Percentiles rank a stretch among this genome's conserved stretches.
Evolutionary conservation across 2,113 vertebrate species (phyloP).

Genomic region (Phrynosoma platyrhinos): DNA sequence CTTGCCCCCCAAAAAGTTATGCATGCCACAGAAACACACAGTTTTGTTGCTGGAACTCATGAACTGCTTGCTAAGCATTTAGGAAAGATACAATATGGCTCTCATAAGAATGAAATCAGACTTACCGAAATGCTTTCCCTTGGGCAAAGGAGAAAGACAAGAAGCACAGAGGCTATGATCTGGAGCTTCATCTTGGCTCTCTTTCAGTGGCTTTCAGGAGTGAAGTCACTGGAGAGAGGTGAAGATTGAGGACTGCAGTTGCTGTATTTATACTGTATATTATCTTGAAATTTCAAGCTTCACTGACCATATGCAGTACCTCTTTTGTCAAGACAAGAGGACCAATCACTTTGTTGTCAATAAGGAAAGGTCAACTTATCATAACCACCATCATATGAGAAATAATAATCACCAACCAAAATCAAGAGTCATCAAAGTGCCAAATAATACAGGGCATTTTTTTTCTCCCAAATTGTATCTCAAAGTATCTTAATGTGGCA

Average conservation of each 20-base stretch:
- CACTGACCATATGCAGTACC: not conserved
- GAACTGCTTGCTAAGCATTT: not conserved
- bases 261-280: conserved; percentile 4
- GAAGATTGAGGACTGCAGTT: not conserved
- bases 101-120: not conserved
- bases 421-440: not conserved
- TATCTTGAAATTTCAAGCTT: not conserved
- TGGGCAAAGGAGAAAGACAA: conserved; percentile 9
- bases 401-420: not conserved
- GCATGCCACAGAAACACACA: not conserved
- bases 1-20: not conserved
- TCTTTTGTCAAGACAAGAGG: not conserved
- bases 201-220: not conserved
- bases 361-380: conserved; percentile 10
- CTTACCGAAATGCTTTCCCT: not conserved
- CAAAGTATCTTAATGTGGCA: not conserved
- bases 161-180: not conserved
- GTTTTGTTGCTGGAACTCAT: not conserved
- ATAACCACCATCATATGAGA: not conserved
- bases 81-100: not conserved
- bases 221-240: not conserved
- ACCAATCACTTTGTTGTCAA: conserved; percentile 1
- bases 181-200: conserved; percentile 25
- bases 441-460: not conserved
- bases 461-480: not conserved